A percentile compares a stretch with the other conserved stretches of the same genome.
phyloP scores from a whole-genome alignment of 1,140 invertebrate species.

The Papilio glaucus region DNA sequence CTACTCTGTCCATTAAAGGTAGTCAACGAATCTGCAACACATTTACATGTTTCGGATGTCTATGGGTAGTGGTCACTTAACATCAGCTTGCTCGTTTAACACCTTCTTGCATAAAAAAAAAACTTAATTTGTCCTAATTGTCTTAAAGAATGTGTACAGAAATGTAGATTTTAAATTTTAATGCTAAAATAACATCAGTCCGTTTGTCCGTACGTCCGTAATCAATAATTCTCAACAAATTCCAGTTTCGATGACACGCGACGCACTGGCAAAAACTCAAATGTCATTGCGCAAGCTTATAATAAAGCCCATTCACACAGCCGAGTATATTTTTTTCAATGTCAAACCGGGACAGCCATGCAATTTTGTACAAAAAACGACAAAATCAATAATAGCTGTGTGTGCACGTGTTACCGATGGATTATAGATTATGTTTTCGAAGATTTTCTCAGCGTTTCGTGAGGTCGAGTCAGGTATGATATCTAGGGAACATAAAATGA shows the following conservation, averaged over 20 bases:
- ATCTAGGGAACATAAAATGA: constrained; percentile 43
- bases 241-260: constrained; percentile 52
- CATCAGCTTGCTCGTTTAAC: no score
- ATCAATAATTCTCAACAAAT: neutral
- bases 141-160: no score
- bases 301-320: constrained; percentile 79
- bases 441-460: constrained; percentile 78
- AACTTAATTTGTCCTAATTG: no score
- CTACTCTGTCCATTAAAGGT: no score
- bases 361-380: constrained; percentile 81
- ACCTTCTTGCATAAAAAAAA: no score
- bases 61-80: no score
- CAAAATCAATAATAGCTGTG: constrained; percentile 81
- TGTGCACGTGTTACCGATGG: constrained; percentile 80
- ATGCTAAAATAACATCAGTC: neutral
- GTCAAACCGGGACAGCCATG: constrained; percentile 70
- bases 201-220: neutral
- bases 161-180: no score
- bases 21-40: no score
- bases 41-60: no score
- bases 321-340: constrained; percentile 73
- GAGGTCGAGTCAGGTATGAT: constrained; percentile 68
- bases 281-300: constrained; percentile 80
- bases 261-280: constrained; percentile 64
- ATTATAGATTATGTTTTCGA: constrained; percentile 80